Evolutionary conservation across 2,113 vertebrate species (phyloP).

Genomic region (zebrafish (Danio rerio)): GRCz12tu NC_133185.1:18614501-18615000

Average conservation of each 20-base stretch:
- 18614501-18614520: neutral
- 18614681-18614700: conserved; percentile 75
- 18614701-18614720: conserved; percentile 11
- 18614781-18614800: neutral
- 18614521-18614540: neutral
- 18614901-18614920: neutral
- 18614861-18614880: neutral
- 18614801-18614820: conserved; percentile 18
- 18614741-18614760: neutral
- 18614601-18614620: conserved; percentile 86
- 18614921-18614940: neutral
- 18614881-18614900: neutral
- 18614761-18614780: neutral
- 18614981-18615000: neutral
- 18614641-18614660: conserved; percentile 87
- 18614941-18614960: neutral
- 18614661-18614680: conserved; percentile 85
- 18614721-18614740: neutral
- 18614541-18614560: neutral
- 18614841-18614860: neutral
- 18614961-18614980: neutral
- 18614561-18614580: conserved; percentile 84
- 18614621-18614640: conserved; percentile 85
- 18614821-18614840: neutral
- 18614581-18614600: conserved; percentile 86